Conservation (phyloP, 1,140 invertebrate genomes). For the Zaprionus vittiger region DNA sequence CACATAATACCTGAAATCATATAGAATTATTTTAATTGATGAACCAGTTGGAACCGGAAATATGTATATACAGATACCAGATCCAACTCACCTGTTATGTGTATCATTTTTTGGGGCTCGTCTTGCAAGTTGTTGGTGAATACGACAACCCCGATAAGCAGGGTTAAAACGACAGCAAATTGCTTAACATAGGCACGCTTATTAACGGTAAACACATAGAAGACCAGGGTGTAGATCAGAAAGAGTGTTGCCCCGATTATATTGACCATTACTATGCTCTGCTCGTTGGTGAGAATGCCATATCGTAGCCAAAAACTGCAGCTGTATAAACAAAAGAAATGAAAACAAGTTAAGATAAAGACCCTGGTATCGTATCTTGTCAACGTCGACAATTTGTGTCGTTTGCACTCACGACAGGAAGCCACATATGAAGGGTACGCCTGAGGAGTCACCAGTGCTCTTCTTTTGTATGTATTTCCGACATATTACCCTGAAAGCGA, state of each 20-base stretch:
- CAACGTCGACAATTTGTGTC: slow-evolving; percentile 53
- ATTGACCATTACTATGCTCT: slow-evolving; percentile 88
- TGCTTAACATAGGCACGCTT: slow-evolving; percentile 75
- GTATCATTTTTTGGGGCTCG: slow-evolving; percentile 63
- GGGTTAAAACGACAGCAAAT: slow-evolving; percentile 61
- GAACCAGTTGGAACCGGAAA: background rate
- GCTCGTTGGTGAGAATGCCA: slow-evolving; percentile 88
- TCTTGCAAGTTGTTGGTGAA: slow-evolving; percentile 63
- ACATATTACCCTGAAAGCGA: slow-evolving; percentile 68
- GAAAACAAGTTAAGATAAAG: slow-evolving; percentile 24
- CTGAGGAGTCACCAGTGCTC: slow-evolving; percentile 86
- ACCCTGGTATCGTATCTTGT: slow-evolving; percentile 31
- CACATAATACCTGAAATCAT: slow-evolving; percentile 87
- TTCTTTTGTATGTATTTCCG: slow-evolving; percentile 83
- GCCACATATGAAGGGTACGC: slow-evolving; percentile 90
- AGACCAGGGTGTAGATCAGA: slow-evolving; percentile 87
- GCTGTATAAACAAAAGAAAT: slow-evolving; percentile 56
- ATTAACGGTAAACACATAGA: slow-evolving; percentile 86
- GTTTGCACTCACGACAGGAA: slow-evolving; percentile 89
- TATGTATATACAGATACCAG: background rate
- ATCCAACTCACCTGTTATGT: slow-evolving; percentile 64
- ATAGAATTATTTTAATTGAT: background rate
- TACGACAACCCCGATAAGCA: slow-evolving; percentile 63
- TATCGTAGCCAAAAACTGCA: slow-evolving; percentile 88
- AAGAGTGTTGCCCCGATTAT: slow-evolving; percentile 87